Evolutionary conservation across 2,113 vertebrate genomes (phyloP).

Genomic region (Elaphurus davidianus): DNA sequence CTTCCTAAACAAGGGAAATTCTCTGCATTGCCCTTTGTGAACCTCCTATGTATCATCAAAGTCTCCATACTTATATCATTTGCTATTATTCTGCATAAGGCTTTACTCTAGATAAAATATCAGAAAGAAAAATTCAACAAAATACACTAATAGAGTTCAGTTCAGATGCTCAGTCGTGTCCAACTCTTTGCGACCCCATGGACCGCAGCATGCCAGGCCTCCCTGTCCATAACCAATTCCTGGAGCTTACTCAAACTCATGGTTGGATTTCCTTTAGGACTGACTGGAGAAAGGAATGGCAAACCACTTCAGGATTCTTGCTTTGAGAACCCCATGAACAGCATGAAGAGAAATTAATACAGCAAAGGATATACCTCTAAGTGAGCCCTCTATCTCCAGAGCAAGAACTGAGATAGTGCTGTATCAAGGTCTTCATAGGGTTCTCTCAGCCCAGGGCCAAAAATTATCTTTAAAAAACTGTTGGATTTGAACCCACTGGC

Average conservation of each 20-base stretch:
- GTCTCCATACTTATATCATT: background rate
- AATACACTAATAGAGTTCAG: background rate
- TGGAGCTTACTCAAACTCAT: background rate
- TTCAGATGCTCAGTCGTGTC: accelerated
- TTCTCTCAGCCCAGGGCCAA: background rate
- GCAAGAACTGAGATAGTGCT: background rate
- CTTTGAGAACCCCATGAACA: background rate
- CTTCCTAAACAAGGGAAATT: background rate
- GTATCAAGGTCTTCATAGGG: background rate
- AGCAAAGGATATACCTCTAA: background rate
- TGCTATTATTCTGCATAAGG: background rate
- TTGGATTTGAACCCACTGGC: background rate
- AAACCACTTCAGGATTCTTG: background rate
- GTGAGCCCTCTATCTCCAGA: background rate
- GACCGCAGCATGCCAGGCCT: background rate
- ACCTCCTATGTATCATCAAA: background rate
- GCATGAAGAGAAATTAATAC: background rate
- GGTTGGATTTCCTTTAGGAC: background rate
- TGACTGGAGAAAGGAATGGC: background rate
- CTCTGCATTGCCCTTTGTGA: background rate
- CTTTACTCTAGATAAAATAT: background rate
- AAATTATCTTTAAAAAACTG: background rate
- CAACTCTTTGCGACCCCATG: accelerated
- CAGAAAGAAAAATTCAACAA: background rate
- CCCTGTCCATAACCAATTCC: background rate